phyloP scores from a whole-genome alignment of 2,888 invertebrate species.

The Leucophenga montana region DNA sequence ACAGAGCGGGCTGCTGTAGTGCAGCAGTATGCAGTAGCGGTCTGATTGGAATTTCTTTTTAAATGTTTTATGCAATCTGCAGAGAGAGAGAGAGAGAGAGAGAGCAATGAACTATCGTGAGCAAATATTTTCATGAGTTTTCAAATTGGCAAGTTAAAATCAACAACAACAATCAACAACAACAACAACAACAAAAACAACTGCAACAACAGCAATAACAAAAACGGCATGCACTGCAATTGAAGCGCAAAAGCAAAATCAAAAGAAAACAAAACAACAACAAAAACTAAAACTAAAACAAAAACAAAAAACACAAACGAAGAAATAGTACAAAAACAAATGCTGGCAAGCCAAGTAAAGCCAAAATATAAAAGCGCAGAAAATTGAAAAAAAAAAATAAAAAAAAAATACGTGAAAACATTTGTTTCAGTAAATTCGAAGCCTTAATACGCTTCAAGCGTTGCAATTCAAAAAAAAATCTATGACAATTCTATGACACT shows the following conservation, averaged over 20 bases:
- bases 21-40: not conserved
- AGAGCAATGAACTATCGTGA: slow-evolving; percentile 3
- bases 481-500: too few relatives aligned
- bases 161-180: too few relatives aligned
- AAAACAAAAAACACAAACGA: slow-evolving; percentile 61
- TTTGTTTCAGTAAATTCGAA: too few relatives aligned
- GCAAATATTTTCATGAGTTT: not conserved
- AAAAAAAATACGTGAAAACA: too few relatives aligned
- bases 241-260: not conserved
- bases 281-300: slow-evolving; percentile 54
- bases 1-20: too few relatives aligned
- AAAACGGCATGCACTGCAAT: not conserved
- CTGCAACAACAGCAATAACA: too few relatives aligned
- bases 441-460: too few relatives aligned
- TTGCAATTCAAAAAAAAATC: too few relatives aligned
- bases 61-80: slow-evolving; percentile 23
- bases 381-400: too few relatives aligned
- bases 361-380: slow-evolving; percentile 44
- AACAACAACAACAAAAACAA: too few relatives aligned
- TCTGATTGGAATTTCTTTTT: slow-evolving; percentile 21
- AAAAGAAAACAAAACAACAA: not conserved
- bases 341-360: slow-evolving; percentile 51
- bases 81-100: not conserved
- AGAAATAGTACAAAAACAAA: slow-evolving; percentile 34
- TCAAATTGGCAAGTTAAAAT: not conserved